These are phyloP conservation scores for Sylvietta virens DNA, from an alignment of 2,113 vertebrate species.

Conservation along the genomic window DNA sequence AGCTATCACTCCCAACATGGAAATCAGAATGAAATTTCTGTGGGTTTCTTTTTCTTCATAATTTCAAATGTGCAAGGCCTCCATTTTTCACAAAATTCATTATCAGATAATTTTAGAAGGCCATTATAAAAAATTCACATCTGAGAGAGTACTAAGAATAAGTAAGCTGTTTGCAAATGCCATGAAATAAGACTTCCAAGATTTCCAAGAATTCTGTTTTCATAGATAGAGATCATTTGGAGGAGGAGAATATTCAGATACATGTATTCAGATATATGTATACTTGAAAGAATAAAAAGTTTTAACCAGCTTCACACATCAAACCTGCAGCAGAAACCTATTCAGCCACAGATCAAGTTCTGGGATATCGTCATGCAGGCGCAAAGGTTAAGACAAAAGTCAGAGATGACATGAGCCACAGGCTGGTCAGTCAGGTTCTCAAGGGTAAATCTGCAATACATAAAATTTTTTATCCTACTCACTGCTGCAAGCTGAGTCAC, in stretches of 20 bases:
- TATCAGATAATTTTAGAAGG: slow-evolving; percentile 42
- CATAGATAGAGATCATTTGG: background rate
- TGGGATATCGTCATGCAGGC: background rate
- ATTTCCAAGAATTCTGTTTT: too few species aligned
- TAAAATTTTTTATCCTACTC: background rate
- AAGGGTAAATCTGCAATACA: background rate
- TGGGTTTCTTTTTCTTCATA: background rate
- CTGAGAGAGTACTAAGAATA: background rate
- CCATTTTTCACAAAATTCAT: background rate
- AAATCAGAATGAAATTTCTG: background rate
- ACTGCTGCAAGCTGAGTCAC: background rate
- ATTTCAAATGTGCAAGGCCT: background rate
- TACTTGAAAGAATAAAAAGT: background rate
- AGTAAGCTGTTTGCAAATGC: background rate
- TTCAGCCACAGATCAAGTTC: background rate
- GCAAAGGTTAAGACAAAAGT: background rate
- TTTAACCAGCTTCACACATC: background rate
- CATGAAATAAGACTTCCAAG: background rate
- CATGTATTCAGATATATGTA: background rate
- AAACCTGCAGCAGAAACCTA: background rate
- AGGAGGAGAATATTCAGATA: background rate
- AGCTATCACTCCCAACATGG: background rate
- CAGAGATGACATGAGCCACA: background rate
- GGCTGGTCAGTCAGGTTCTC: background rate
- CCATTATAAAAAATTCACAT: background rate